A percentile compares a stretch with the other conserved stretches of the same genome.
These are phyloP conservation scores for Cerceris ruficornis DNA, from an alignment of 2,888 invertebrate genomes.

Conservation along the genomic window DNA sequence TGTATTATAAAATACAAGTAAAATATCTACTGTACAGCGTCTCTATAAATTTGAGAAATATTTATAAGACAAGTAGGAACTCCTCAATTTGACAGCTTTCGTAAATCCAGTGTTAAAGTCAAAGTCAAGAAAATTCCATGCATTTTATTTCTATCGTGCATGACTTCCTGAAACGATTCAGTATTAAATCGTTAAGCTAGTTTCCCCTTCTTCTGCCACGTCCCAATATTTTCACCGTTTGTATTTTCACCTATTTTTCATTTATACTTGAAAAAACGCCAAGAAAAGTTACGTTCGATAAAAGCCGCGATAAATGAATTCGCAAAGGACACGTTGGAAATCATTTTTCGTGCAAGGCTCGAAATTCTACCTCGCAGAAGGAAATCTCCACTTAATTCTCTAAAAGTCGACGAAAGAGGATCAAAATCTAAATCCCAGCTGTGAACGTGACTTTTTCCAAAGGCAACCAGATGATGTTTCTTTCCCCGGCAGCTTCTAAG, in stretches of 20 bases:
- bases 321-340: conserved; percentile 1
- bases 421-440: conserved; percentile 19
- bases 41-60: too few species aligned
- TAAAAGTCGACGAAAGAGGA: conserved; percentile 37
- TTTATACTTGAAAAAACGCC: conserved; percentile 12
- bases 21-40: too few species aligned
- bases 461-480: conserved; percentile 17
- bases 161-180: too few species aligned
- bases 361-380: not conserved
- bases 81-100: too few species aligned
- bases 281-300: conserved; percentile 6
- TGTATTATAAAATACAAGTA: too few species aligned
- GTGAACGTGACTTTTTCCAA: conserved; percentile 29
- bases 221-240: conserved; percentile 1
- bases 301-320: conserved; percentile 28
- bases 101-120: too few species aligned
- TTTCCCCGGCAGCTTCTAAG: conserved; percentile 29
- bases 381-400: conserved; percentile 40
- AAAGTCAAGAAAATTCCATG: too few species aligned
- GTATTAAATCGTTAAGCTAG: not conserved
- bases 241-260: conserved; percentile 22
- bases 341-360: conserved; percentile 9
- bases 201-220: not conserved
- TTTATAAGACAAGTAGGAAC: too few species aligned
- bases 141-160: too few species aligned